Percentiles rank a stretch among this genome's conserved stretches.
Conservation (phyloP, 2,888 invertebrate species). For the Phlogophora meticulosa region DNA sequence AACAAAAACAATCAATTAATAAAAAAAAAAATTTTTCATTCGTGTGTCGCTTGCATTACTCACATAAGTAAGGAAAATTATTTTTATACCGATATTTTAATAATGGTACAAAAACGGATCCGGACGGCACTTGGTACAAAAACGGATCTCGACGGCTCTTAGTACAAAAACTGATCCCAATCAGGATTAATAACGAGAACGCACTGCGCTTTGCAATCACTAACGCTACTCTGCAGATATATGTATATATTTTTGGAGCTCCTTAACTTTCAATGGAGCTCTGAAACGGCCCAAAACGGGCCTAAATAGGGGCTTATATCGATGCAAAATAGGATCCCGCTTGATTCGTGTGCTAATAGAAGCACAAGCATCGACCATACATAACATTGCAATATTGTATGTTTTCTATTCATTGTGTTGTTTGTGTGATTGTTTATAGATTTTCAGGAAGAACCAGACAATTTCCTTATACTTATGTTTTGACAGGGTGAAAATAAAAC, state of each 20-base stretch:
- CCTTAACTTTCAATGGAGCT: constrained; percentile 3
- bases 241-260: constrained; percentile 21
- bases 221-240: constrained; percentile 34
- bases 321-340: constrained; percentile 47
- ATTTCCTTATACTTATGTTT: no score
- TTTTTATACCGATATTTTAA: constrained; percentile 7
- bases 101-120: constrained; percentile 26
- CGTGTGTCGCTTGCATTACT: constrained; percentile 50
- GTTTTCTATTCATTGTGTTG: constrained; percentile 12
- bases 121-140: not conserved
- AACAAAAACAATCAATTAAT: constrained; percentile 37
- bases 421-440: constrained; percentile 26
- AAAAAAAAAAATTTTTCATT: constrained; percentile 26
- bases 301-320: constrained; percentile 31
- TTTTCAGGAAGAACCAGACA: not conserved
- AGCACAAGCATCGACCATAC: constrained; percentile 48
- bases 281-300: not conserved
- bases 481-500: no score
- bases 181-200: constrained; percentile 2
- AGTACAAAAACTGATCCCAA: not conserved
- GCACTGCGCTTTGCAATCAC: constrained; percentile 63
- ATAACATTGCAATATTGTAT: constrained; percentile 36
- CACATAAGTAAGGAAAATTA: constrained; percentile 44
- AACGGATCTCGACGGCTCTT: not conserved
- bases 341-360: constrained; percentile 41